These are phyloP conservation scores for Sebastes diaconus DNA, from an alignment of 2,797 vertebrate species.

Conservation along the genomic window DNA sequence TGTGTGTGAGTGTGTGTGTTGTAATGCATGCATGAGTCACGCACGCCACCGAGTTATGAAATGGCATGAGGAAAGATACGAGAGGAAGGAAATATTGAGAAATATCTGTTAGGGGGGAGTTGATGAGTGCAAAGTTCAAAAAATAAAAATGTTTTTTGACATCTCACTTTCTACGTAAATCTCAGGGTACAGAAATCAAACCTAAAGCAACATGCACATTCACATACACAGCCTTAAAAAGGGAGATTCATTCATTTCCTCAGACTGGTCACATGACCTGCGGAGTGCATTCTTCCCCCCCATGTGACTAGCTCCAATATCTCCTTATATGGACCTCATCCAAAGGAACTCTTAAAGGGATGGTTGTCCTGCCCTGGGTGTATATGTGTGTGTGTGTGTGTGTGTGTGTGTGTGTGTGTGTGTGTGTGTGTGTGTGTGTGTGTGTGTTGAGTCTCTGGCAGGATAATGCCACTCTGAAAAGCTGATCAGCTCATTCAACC, in stretches of 20 bases:
- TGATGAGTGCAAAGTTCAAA: not conserved
- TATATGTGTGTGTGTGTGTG: conserved; percentile 45
- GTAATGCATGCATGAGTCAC: conserved; percentile 52
- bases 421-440: conserved; percentile 41
- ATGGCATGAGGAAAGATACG: not conserved
- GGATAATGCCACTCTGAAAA: conserved; percentile 45
- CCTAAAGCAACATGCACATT: not conserved
- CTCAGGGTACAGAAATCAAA: not conserved
- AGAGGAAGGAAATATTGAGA: conserved; percentile 23
- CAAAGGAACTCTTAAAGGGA: conserved; percentile 82
- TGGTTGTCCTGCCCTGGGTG: conserved; percentile 64
- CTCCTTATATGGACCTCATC: conserved; percentile 84
- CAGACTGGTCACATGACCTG: conserved; percentile 76
- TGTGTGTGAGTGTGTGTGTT: conserved; percentile 32
- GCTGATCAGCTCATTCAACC: conserved; percentile 48
- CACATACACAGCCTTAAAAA: conserved; percentile 65
- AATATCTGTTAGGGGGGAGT: not conserved
- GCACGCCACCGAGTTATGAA: conserved; percentile 31
- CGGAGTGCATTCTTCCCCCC: conserved; percentile 71
- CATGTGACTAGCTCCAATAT: conserved; percentile 82
- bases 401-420: conserved; percentile 21
- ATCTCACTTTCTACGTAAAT: not conserved
- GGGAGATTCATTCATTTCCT: conserved; percentile 78
- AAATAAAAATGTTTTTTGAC: not conserved
- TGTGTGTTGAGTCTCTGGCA: conserved; percentile 6